Base-by-base conservation (phyloP, 2,888 invertebrate species). In the Allacma fusca region DNA sequence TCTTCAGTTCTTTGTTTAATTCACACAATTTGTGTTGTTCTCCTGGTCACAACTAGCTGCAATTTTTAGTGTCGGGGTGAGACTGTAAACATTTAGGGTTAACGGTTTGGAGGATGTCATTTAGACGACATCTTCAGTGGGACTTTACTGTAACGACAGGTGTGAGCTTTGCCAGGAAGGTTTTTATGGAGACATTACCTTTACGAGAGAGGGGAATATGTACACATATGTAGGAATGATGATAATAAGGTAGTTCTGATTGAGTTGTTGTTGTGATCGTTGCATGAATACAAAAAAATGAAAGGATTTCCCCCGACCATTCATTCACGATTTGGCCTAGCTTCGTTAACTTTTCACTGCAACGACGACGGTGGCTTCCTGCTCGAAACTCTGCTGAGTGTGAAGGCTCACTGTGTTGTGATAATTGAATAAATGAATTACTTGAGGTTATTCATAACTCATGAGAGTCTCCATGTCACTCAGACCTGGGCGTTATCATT, bases 281-380 rank as follows among this genome's bases (percentile, higher is more conserved):
- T 59, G 19, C 5, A 7, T 59, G 19, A n/a, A n/a, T n/a, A n/a
- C n/a, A n/a, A 21, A 59, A 28, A 72, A 57, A 57, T 57, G 59
- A 72, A 72, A 57, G 71, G 71, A 72, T 72, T 72, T 72, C 71
- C 71, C 71, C 9, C 19, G 40, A 40, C 69, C 43, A 24, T 70
- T 43, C 69, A 70, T 70, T 70, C 69, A 70, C 23, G 44, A 44
- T 44, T 44, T 67, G n/a, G n/a, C n/a, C 29, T 70, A 43, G 44
- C n/a, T 70, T 44, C 44, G 69, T 24, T 70, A 24, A 40, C 1
- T 70, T 67, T 70, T 44, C 40, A 40, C 40, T 40, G 40, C 40
- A n/a, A 13, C 40, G 40, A 40, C 40, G 40, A 13, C 40, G 23
- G 40, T 40, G 9, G 69, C 44, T 70, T 70, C 69, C 69, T 70